Evolutionary conservation across 2,888 invertebrate genomes (phyloP).

Genomic region (Yponomeuta cagnagella): DNA sequence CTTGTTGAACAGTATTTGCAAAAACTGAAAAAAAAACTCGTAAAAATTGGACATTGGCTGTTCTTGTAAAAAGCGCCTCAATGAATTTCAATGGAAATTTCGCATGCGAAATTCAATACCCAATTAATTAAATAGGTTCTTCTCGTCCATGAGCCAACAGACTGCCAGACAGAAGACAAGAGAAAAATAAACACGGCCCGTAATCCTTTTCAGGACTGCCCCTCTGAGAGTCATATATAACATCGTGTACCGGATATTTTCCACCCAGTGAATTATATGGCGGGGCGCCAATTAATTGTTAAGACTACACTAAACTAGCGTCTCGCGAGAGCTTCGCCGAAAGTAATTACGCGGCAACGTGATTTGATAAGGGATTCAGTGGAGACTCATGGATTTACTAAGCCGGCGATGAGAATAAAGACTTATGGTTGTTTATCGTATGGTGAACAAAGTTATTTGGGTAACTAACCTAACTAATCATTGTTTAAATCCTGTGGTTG

Average conservation of each 20-base stretch:
- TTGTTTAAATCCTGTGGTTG: too few species aligned
- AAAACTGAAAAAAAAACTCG: too few species aligned
- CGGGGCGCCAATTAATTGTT: background rate
- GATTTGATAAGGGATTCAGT: background rate
- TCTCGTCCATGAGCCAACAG: too few species aligned
- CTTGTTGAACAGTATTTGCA: too few species aligned
- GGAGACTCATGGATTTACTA: background rate
- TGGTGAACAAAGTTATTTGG: too few species aligned
- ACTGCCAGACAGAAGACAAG: too few species aligned
- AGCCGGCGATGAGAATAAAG: background rate
- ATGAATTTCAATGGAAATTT: too few species aligned
- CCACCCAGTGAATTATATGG: background rate
- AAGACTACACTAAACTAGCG: background rate
- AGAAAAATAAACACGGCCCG: background rate
- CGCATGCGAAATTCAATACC: too few species aligned
- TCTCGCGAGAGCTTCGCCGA: background rate
- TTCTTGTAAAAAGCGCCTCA: too few species aligned
- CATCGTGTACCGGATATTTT: background rate
- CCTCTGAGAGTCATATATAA: background rate
- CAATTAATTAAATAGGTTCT: too few species aligned
- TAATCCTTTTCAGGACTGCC: background rate
- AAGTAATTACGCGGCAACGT: background rate
- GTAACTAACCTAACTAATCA: too few species aligned
- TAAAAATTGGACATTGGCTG: too few species aligned
- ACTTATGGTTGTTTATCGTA: background rate